A percentile compares a stretch with the other conserved stretches of the same genome.
phyloP scores from a whole-genome alignment of 2,888 invertebrate species.

The Ethmia dodecea region DNA sequence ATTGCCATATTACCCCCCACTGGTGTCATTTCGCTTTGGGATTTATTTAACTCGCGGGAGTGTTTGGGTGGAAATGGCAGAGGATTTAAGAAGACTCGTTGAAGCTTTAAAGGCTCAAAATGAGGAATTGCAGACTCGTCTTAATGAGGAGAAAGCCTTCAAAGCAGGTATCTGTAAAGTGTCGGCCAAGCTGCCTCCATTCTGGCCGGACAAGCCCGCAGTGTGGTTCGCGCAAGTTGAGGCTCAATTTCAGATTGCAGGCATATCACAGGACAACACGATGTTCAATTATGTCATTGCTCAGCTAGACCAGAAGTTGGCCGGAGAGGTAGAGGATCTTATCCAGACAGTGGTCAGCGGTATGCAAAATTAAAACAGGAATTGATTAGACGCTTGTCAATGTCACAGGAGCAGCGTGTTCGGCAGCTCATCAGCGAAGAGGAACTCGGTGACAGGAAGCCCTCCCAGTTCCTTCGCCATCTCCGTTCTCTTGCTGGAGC shows the following conservation, averaged over 20 bases:
- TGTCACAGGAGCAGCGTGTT: not conserved
- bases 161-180: too few species aligned
- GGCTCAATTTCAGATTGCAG: not conserved
- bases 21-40: too few species aligned
- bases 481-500: conserved; percentile 9
- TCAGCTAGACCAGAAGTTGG: not conserved
- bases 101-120: too few species aligned
- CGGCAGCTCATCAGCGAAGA: not conserved
- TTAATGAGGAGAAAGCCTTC: too few species aligned
- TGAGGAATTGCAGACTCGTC: too few species aligned
- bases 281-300: not conserved
- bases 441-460: conserved; percentile 5
- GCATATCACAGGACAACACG: not conserved
- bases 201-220: not conserved
- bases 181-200: not conserved
- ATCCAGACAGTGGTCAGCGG: not conserved
- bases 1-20: too few species aligned
- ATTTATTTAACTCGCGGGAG: too few species aligned
- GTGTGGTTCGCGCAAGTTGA: not conserved
- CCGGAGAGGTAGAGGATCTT: not conserved
- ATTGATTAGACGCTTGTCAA: not conserved
- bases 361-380: not conserved
- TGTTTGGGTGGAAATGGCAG: too few species aligned
- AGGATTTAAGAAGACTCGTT: too few species aligned
- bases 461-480: conserved; percentile 10